Conservation (phyloP, 2,888 invertebrate species). For the Julus scandinavius region DNA sequence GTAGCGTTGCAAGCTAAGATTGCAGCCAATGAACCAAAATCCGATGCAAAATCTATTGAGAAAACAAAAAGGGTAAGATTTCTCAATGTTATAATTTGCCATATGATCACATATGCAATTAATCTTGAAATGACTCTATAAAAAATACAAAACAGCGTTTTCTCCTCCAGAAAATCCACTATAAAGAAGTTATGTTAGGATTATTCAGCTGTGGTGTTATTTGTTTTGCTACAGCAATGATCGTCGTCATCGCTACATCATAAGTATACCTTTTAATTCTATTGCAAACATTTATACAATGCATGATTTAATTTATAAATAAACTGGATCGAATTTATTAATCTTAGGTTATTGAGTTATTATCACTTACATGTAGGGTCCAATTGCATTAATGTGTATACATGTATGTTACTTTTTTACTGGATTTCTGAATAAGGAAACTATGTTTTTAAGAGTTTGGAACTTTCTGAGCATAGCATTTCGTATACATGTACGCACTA, state of each 20-base stretch:
- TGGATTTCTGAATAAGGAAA: too few species aligned
- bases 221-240: constrained; percentile 14
- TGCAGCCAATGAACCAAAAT: neutral
- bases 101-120: too few species aligned
- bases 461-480: too few species aligned
- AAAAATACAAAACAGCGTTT: too few species aligned
- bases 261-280: neutral
- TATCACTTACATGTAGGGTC: neutral
- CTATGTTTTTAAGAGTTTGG: too few species aligned
- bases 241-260: constrained; percentile 1
- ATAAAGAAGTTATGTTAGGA: constrained; percentile 43
- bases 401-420: too few species aligned
- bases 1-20: neutral
- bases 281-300: neutral
- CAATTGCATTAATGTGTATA: too few species aligned
- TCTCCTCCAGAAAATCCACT: constrained; percentile 34
- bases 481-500: too few species aligned
- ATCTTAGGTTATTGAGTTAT: neutral
- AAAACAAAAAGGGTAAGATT: too few species aligned
- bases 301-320: constrained; percentile 18
- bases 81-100: too few species aligned
- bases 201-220: constrained; percentile 29
- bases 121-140: too few species aligned
- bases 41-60: neutral
- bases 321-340: neutral